Base-by-base conservation (phyloP, 2,113 vertebrate genomes). In the Osmerus eperlanus region DNA sequence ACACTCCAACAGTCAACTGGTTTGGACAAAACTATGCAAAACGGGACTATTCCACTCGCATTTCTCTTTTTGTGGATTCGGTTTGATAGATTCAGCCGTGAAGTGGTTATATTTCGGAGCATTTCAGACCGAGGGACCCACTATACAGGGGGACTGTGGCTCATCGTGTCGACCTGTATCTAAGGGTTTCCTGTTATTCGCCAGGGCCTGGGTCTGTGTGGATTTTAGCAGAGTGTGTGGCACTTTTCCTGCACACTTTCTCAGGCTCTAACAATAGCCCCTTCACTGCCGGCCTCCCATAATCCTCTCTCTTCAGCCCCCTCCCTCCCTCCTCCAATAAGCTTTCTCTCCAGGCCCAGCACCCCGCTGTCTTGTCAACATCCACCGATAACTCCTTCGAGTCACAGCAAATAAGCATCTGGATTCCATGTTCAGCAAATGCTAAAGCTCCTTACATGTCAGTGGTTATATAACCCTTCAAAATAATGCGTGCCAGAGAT, bases 211-310 rank as follows among this genome's bases (percentile, higher is more conserved):
- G 58, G 70, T 75, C 67, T 70, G 1, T 60, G 72, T 67, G 78
- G 72, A 53, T 53, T 62, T 77, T 77, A 78, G 76, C 75, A 70
- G 18, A 76, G 68, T 81, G 77, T 70, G 74, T 79, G 68, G 70
- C 78, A 71, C 70, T 86, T 75, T 79, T 80, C 65, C 83, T 84
- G 83, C 83, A 85, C 84, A 83, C 81, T 87, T 90, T 92, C 91
- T 92, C 89, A 89, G 81, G 83, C 82, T 78, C 61, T 15, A 85
- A 92, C 90, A 91, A 91, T 85, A 78, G 82, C 67, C 18, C 77
- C 81, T 83, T 85, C 77, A 2, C 68, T 36, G 59, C 72, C 52
- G 85, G 84, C 84, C 84, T 75, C 88, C 81, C 78, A 21, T 91
- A 92, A 91, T 91, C 89, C 88, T 79, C 78, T 86, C 78, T 83